Conservation (phyloP, 2,888 invertebrate species). For the Oxycera nigricornis region DNA sequence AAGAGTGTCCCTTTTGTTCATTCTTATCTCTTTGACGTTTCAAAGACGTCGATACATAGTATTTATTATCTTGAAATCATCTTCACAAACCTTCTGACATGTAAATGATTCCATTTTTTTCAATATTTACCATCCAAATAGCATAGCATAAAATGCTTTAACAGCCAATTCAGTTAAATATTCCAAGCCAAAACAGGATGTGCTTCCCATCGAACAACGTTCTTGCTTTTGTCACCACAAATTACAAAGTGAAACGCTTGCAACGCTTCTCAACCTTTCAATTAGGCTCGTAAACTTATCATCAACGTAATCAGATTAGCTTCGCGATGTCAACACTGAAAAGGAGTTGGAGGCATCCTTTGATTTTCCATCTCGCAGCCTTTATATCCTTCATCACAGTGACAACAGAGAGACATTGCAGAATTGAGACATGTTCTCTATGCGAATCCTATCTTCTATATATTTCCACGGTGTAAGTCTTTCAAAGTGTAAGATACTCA, state of each 20-base stretch:
- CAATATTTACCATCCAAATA: background rate
- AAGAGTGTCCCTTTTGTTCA: too few relatives aligned
- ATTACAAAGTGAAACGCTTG: constrained; percentile 33
- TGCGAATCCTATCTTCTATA: too few relatives aligned
- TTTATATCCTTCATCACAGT: too few relatives aligned
- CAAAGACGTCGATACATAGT: too few relatives aligned
- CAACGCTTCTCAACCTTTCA: constrained; percentile 37
- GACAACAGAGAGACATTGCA: too few relatives aligned
- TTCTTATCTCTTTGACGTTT: too few relatives aligned
- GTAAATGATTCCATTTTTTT: background rate
- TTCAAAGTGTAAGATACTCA: too few relatives aligned
- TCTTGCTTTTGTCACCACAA: background rate
- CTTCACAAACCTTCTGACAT: background rate
- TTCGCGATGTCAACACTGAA: constrained; percentile 16
- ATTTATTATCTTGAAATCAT: background rate
- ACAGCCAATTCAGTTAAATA: background rate
- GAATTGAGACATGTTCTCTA: too few relatives aligned
- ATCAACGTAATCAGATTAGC: constrained; percentile 43
- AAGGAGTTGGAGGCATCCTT: background rate
- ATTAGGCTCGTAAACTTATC: constrained; percentile 43
- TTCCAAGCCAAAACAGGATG: background rate
- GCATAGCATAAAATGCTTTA: background rate
- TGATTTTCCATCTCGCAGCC: background rate
- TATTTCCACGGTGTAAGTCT: too few relatives aligned
- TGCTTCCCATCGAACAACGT: background rate